These are phyloP conservation scores for Muricea muricata DNA, from an alignment of 92 coral and sea anemone species.

Conservation along the genomic window DNA sequence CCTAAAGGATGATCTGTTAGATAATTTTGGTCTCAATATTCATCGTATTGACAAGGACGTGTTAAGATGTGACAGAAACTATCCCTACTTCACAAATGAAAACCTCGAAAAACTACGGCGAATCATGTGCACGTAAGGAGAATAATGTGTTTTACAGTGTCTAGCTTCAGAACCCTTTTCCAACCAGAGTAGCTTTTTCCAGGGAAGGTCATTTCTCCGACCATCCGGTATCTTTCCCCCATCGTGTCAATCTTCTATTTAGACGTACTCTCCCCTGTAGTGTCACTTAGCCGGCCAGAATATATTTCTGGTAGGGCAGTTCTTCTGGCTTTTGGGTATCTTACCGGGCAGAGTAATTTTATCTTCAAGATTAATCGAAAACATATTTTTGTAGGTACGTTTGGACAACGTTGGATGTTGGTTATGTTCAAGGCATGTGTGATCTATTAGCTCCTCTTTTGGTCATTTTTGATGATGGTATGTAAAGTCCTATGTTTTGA, in stretches of 20 bases:
- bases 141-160: not conserved
- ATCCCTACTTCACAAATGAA: slow-evolving; percentile 85
- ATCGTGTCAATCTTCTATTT: no score
- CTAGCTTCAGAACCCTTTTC: not conserved
- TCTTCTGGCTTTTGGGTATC: not conserved
- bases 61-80: slow-evolving; percentile 88
- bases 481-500: slow-evolving; percentile 31
- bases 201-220: no score
- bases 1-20: slow-evolving; percentile 80
- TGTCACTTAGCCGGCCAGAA: no score
- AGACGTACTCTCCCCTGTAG: no score
- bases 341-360: no score
- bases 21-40: slow-evolving; percentile 86
- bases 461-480: slow-evolving; percentile 93
- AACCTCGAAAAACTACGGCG: slow-evolving; percentile 91
- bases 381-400: slow-evolving; percentile 72
- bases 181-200: no score
- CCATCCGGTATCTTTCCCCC: no score
- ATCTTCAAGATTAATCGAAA: not conserved
- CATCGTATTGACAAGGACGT: slow-evolving; percentile 99
- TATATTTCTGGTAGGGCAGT: no score
- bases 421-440: slow-evolving; percentile 99
- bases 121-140: slow-evolving; percentile 88
- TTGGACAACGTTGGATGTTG: slow-evolving; percentile 92
- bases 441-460: slow-evolving; percentile 96